Evolutionary conservation across 2,113 vertebrate species (phyloP), one percentile per base, ranked within the genome.

Genomic region (Austrofundulus limnaeus): DNA sequence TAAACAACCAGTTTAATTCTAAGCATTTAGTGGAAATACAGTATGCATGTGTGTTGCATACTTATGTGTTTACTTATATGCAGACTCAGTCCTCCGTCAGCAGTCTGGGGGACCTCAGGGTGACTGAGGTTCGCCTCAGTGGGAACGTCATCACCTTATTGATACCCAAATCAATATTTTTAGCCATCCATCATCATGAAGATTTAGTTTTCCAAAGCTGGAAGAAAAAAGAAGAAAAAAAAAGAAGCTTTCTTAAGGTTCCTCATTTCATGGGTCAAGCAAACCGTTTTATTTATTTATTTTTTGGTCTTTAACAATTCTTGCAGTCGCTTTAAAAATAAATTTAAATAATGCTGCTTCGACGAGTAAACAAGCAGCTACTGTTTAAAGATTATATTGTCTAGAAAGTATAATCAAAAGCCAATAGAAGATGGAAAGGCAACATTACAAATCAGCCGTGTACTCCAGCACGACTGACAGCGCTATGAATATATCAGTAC

Each of bases 91-190:
- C 20, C 76, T 69, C 52, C 57, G 72, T 87, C 83, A 83, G 80
- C 85, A 85, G 38, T 80, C 69, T 76, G 9, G 41, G 50, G 52
- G 74, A 66, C 68, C 45, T 65, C 58, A 11, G 53, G 57, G 61
- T 84, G 66, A 62, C 45, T 23, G 13, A 68, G 73, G 70, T 72
- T 71, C 34, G 8, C 66, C 49, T 71, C 45, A 17, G 57, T 52
- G 54, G 56, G 73, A 56, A 49, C 45, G 8, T 57, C 68, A 67
- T 77, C 75, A 58, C 66, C 48, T 65, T 69, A 72, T 78, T 37
- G 70, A 85, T 80, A 63, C 49, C 73, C 25, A 25, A 47, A 81
- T 85, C 85, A 73, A 84, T 85, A 58, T 38, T 25, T 38, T 23
- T 12, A 43, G 34, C 64, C 58, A 85, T 85, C 72, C 54, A 78